Percentiles rank a stretch among this genome's conserved stretches.
phyloP scores from a whole-genome alignment of 2,113 vertebrate genomes.

The Gavia stellata region DNA sequence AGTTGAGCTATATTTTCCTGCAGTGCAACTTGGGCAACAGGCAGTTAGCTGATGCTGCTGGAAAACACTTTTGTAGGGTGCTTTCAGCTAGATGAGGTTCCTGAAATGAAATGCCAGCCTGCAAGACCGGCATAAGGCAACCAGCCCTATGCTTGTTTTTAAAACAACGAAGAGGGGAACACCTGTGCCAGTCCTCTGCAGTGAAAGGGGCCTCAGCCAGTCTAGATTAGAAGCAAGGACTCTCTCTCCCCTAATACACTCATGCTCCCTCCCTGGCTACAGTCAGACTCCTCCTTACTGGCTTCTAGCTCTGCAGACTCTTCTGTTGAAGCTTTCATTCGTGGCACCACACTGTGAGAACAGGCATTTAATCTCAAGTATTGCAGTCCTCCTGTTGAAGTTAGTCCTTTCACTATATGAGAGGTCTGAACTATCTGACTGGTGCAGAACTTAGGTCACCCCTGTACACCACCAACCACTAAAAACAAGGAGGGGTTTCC shows the following conservation, averaged over 20 bases:
- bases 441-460: background rate
- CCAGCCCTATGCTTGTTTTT: background rate
- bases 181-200: background rate
- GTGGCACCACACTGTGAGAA: background rate
- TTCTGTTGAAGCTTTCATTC: background rate
- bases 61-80: background rate
- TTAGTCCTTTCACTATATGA: accelerated
- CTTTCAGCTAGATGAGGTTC: background rate
- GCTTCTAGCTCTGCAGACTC: background rate
- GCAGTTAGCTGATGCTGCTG: background rate
- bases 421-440: background rate
- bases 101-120: background rate
- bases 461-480: background rate
- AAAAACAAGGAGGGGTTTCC: background rate
- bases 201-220: background rate
- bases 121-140: background rate
- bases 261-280: background rate
- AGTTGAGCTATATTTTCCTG: background rate
- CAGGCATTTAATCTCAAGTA: background rate
- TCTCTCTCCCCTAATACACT: background rate
- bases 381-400: background rate
- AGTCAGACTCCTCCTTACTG: background rate
- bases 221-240: background rate
- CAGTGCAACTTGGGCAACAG: background rate
- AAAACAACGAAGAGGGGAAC: background rate